Evolutionary conservation across 2,113 vertebrate genomes (phyloP).

Genomic region (Alosa alosa): DNA sequence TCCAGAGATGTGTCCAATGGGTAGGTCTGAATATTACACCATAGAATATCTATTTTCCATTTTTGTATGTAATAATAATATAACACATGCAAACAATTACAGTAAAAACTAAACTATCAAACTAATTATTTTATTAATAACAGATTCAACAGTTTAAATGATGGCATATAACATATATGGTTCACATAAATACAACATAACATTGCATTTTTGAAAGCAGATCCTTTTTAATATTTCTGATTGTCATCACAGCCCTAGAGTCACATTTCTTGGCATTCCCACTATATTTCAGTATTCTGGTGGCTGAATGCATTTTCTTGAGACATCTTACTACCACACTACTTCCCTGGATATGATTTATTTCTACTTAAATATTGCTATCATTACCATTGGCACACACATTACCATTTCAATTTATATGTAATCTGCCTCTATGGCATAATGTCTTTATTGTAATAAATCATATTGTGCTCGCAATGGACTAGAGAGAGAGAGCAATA

Average conservation of each 20-base stretch:
- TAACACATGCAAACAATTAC: background rate
- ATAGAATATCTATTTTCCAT: background rate
- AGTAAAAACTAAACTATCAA: background rate
- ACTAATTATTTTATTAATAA: too few species aligned
- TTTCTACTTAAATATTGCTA: constrained; percentile 60
- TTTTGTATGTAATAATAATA: background rate
- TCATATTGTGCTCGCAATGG: constrained; percentile 57
- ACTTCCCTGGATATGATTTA: constrained; percentile 54
- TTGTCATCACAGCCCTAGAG: background rate
- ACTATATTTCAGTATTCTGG: constrained; percentile 43
- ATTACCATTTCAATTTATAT: constrained; percentile 73
- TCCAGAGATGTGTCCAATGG: constrained; percentile 89
- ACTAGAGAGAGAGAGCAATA: constrained; percentile 33
- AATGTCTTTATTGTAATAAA: constrained; percentile 65
- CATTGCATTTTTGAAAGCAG: background rate
- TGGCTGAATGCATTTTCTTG: constrained; percentile 62
- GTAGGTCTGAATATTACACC: constrained; percentile 63
- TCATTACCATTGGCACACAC: constrained; percentile 60
- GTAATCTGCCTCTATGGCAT: constrained; percentile 65
- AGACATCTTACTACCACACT: constrained; percentile 34
- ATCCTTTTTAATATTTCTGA: background rate
- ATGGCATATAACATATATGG: background rate
- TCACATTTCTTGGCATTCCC: background rate
- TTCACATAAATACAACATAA: background rate
- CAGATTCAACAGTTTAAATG: background rate